Base-by-base conservation (phyloP, 2,888 invertebrate species). In the Amiota minor region DNA sequence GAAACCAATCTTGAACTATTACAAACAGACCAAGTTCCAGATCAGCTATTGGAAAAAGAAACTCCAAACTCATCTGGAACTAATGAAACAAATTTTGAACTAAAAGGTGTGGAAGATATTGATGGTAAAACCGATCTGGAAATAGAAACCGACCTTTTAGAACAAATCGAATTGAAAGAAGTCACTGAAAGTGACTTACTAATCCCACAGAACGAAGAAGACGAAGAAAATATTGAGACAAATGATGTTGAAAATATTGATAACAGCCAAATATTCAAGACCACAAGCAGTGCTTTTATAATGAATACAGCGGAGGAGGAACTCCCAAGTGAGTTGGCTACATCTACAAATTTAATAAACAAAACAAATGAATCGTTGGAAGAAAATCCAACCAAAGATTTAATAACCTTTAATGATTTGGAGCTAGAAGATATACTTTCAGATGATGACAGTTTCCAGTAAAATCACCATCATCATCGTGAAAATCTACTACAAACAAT, bases 191-290 rank as follows among this genome's bases (percentile, higher is more conserved):
- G 49, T 9, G 53, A 23, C 9, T 20, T 62, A 70, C 65, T 11
- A 53, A 61, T 23, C 18, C 53, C 55, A 67, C 14, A n/a, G 59
- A 56, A 20, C n/a, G 72, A 61, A 12, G 65, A 74, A 9, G 9
- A 9, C n/a, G 55, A 55, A 16, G 55, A 55, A 18, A 55, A 55
- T 14, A 55, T 55, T 55, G 18, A 55, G 2, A 35, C 35, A 8
- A 35, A 35, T 6, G 35, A 6, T 35, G 35, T 35, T 3, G 35
- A 6, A 4, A 35, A 6, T 35, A 35, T 35, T 35, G 35, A 35
- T 35, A 8, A 35, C 6, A 35, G 35, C 35, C 35, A 35, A 35
- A 53, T n/a, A 9, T n/a, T 12, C 53, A n/a, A 53, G 6, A 53
- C 9, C 53, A 53, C 59, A 16, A 59, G 12, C 10, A 18, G 18